Evolutionary conservation across 2,113 vertebrate genomes (phyloP).

Genomic region (Glaucomys volans): DNA sequence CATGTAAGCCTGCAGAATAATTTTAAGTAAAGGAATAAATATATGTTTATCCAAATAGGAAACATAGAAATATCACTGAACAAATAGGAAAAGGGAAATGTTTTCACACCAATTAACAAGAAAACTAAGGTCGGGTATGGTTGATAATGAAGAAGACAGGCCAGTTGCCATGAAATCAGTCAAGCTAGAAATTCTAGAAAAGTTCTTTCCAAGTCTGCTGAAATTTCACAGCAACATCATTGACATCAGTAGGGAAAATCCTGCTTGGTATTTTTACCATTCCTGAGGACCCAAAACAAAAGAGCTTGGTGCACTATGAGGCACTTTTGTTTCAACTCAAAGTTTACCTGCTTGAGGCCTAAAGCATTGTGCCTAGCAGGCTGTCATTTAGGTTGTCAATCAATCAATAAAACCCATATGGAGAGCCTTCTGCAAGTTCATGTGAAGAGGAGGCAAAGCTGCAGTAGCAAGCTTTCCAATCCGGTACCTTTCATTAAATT

Average conservation of each 20-base stretch:
- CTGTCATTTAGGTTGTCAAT: conserved; percentile 30
- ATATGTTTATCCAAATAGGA: background rate
- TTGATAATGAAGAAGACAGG: background rate
- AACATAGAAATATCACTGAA: background rate
- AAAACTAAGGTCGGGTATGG: background rate
- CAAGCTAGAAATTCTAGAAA: conserved; percentile 1
- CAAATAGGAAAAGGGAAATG: background rate
- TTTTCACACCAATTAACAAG: background rate
- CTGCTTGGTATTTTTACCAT: background rate
- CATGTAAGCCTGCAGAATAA: background rate
- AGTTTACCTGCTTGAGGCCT: conserved; percentile 56
- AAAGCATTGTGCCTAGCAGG: conserved; percentile 19
- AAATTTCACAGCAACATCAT: background rate
- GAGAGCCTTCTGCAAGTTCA: conserved; percentile 52
- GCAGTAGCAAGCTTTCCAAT: conserved; percentile 38
- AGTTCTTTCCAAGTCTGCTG: background rate
- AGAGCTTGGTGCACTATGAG: background rate
- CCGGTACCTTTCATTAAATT: conserved; percentile 70
- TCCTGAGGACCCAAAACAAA: background rate
- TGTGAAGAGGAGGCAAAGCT: conserved; percentile 38
- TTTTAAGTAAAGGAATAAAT: conserved; percentile 10
- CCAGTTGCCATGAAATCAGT: background rate
- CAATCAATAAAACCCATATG: conserved; percentile 50
- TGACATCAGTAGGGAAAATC: background rate
- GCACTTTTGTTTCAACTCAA: background rate